Base-by-base conservation (phyloP, 23 tunicate genomes). In the Styela clava region DNA sequence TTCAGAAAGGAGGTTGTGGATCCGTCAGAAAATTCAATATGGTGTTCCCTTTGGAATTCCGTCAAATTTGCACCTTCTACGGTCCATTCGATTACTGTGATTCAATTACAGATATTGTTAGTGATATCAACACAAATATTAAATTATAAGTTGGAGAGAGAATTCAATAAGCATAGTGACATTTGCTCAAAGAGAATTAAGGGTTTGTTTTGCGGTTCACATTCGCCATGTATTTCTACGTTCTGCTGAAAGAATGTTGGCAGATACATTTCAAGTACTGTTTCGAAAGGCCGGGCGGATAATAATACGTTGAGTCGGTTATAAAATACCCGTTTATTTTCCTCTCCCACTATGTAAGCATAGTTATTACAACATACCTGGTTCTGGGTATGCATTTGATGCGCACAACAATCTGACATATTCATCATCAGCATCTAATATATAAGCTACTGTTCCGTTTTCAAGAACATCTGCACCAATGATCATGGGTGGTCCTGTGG, bases 291-390 rank as follows among this genome's bases (percentile, higher is more conserved):
- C n/a, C n/a, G n/a, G n/a, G n/a, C n/a, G n/a, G n/a, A n/a, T n/a
- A n/a, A n/a, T n/a, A n/a, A n/a, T n/a, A n/a, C n/a, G n/a, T n/a
- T n/a, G n/a, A n/a, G n/a, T n/a, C n/a, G n/a, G n/a, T n/a, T n/a
- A n/a, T n/a, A n/a, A n/a, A n/a, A n/a, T n/a, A n/a, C n/a, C n/a
- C n/a, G n/a, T n/a, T n/a, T n/a, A n/a, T n/a, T n/a, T n/a, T n/a
- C n/a, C n/a, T n/a, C n/a, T n/a, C n/a, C n/a, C n/a, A n/a, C n/a
- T n/a, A n/a, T n/a, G n/a, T n/a, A n/a, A n/a, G n/a, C n/a, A n/a
- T n/a, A n/a, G n/a, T n/a, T n/a, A n/a, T n/a, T n/a, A n/a, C 30
- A 65, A 9, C 82, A 62, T 85, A 85, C 88, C 68, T 26, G 88
- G 78, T 9, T 12, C 26, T 9, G 88, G 88, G 21, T 63, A 34